Evolutionary conservation across 2,797 vertebrate genomes (phyloP).

Genomic region (Labeo calbasu): DNA sequence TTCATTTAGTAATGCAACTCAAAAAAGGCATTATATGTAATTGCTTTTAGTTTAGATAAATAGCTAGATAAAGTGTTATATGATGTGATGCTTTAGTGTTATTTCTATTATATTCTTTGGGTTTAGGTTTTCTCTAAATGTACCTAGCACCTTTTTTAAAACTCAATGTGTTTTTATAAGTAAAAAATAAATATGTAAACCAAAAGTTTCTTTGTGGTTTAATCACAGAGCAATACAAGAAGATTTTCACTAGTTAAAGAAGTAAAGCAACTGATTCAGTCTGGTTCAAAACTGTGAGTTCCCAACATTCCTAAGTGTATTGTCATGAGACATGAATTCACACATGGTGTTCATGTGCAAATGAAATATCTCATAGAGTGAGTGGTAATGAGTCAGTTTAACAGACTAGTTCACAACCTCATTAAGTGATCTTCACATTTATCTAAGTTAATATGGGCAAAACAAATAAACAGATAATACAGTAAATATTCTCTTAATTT

Average conservation of each 20-base stretch:
- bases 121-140: not conserved
- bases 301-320: not conserved
- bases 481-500: not conserved
- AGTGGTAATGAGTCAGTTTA: not conserved
- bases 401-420: not conserved
- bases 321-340: not conserved
- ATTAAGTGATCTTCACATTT: not conserved
- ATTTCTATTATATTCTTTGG: not conserved
- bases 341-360: slow-evolving; percentile 1
- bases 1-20: not conserved
- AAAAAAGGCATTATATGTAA: not conserved
- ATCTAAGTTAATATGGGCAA: not conserved
- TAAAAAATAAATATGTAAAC: not conserved
- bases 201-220: not conserved
- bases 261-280: not conserved
- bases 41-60: not conserved
- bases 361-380: not conserved
- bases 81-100: not conserved
- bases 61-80: not conserved
- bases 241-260: not conserved
- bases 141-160: not conserved
- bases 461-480: not conserved
- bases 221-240: not conserved
- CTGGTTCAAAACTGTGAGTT: slow-evolving; percentile 4
- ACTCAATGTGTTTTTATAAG: not conserved